Conservation (phyloP, 2,113 vertebrate genomes). For the Stomatorhinus ivindoensis region DNA sequence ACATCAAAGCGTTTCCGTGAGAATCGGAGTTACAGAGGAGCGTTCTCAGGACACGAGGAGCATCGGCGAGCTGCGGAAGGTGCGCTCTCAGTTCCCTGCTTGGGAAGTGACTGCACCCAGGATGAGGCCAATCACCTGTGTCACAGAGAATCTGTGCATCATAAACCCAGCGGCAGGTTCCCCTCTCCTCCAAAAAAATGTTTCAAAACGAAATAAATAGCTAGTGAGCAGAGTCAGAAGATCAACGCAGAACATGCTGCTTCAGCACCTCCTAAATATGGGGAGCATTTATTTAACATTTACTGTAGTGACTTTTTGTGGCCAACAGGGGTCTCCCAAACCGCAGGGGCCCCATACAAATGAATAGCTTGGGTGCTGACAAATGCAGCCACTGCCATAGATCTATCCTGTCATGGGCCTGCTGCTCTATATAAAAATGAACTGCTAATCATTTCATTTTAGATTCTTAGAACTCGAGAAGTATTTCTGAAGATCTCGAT, state of each 20-base stretch:
- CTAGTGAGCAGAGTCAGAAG: background rate
- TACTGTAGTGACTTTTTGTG: background rate
- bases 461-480: background rate
- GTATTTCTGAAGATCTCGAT: background rate
- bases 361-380: background rate
- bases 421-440: background rate
- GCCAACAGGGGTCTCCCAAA: background rate
- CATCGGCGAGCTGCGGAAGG: background rate
- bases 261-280: background rate
- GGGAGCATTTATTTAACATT: background rate
- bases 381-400: background rate
- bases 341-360: background rate
- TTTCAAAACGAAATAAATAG: background rate
- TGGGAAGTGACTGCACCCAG: background rate
- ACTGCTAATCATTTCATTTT: background rate
- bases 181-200: background rate
- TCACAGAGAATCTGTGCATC: background rate
- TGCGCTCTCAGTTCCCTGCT: background rate
- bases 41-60: background rate
- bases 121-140: background rate
- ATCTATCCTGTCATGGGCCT: background rate
- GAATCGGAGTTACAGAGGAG: background rate
- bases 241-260: background rate
- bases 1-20: background rate
- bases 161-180: background rate